Conservation (phyloP, 2,888 invertebrate species). For the Mantis religiosa region DNA sequence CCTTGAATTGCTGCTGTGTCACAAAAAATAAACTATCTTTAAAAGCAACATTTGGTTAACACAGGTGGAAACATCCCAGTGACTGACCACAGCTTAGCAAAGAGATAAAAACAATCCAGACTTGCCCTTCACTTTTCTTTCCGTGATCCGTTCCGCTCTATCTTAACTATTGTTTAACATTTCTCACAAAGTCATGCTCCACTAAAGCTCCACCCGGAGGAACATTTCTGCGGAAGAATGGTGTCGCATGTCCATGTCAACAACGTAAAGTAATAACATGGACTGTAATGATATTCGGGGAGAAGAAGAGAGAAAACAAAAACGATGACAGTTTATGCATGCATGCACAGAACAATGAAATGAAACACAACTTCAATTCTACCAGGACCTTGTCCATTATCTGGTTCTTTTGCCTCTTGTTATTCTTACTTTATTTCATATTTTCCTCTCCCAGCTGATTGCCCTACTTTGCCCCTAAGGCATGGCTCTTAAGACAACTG, state of each 20-base stretch:
- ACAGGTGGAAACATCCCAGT: not conserved
- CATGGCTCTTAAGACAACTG: not conserved
- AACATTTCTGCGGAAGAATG: not conserved
- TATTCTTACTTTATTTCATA: not conserved
- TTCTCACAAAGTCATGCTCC: slow-evolving; percentile 23
- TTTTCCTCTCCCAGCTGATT: not conserved
- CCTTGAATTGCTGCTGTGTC: no score
- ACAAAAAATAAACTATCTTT: not conserved
- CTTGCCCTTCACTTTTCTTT: not conserved
- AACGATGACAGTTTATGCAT: not conserved
- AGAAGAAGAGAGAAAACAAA: not conserved
- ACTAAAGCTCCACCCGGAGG: slow-evolving; percentile 13
- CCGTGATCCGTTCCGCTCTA: not conserved
- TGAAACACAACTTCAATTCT: not conserved
- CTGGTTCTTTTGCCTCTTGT: not conserved
- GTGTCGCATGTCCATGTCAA: not conserved
- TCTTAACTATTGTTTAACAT: not conserved
- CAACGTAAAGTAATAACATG: not conserved
- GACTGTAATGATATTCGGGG: not conserved
- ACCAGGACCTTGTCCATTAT: not conserved
- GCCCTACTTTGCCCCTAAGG: not conserved
- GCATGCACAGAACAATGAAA: not conserved
- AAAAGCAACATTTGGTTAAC: not conserved
- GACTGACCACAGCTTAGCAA: not conserved
- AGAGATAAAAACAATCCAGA: not conserved